Conservation (phyloP, 2,797 vertebrate species). For the Pampus argenteus region DNA sequence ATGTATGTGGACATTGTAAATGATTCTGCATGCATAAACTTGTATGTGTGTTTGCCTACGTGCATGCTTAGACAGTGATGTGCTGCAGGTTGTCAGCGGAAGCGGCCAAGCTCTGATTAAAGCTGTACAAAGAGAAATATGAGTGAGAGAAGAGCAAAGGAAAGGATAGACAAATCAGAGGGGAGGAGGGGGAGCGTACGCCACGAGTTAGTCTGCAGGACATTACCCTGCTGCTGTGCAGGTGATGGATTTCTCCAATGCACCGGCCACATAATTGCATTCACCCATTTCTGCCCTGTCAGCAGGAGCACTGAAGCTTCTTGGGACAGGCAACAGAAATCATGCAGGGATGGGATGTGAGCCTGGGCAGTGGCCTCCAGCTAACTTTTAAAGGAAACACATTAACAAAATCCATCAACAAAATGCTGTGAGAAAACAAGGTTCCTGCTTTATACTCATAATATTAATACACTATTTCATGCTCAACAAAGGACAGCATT, state of each 20-base stretch:
- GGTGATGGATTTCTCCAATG: conserved; percentile 83
- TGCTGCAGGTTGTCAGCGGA: conserved; percentile 62
- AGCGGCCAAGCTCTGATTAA: conserved; percentile 71
- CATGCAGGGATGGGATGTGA: conserved; percentile 50
- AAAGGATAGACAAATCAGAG: conserved; percentile 45
- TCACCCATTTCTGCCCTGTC: conserved; percentile 82
- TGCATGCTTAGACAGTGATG: conserved; percentile 58
- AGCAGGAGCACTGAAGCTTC: conserved; percentile 78
- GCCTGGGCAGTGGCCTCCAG: conserved; percentile 40
- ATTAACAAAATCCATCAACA: conserved; percentile 50
- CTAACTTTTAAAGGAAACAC: conserved; percentile 47
- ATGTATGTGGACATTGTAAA: conserved; percentile 1
- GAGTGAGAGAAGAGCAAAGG: conserved; percentile 44
- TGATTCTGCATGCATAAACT: conserved; percentile 25
- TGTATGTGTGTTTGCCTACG: conserved; percentile 35
- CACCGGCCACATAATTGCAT: conserved; percentile 83
- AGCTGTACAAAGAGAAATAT: conserved; percentile 63
- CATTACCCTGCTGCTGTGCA: conserved; percentile 69
- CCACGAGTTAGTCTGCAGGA: conserved; percentile 79
- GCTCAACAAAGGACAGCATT: conserved; percentile 10
- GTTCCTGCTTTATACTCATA: not conserved
- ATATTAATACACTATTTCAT: conserved; percentile 47
- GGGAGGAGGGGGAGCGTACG: conserved; percentile 30
- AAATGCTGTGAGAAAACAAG: conserved; percentile 21
- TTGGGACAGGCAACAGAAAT: conserved; percentile 72